Conservation (phyloP, 2,888 invertebrate genomes). For the Flexamia atlantica region DNA sequence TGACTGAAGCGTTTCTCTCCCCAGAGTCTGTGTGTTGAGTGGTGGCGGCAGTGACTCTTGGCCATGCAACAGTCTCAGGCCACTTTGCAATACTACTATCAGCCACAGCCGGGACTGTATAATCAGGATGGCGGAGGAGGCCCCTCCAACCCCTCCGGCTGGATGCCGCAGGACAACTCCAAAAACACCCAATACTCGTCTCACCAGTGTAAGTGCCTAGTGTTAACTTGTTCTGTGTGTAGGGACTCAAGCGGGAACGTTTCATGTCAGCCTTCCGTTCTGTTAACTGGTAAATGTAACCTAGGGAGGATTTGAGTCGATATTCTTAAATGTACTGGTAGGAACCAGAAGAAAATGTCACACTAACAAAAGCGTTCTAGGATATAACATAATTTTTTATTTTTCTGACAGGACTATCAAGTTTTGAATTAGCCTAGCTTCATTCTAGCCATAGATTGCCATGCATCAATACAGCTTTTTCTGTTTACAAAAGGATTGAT, state of each 20-base stretch:
- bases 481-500: too few relatives aligned
- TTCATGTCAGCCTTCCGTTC: neutral
- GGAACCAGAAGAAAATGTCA: too few relatives aligned
- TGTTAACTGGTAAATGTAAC: constrained; percentile 1
- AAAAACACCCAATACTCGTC: constrained; percentile 24
- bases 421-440: too few relatives aligned
- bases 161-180: neutral
- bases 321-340: too few relatives aligned
- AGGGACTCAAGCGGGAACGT: neutral
- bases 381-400: too few relatives aligned
- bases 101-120: neutral
- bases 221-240: constrained; percentile 1
- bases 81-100: neutral
- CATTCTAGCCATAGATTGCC: too few relatives aligned
- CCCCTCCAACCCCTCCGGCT: neutral
- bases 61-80: constrained; percentile 32
- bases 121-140: neutral
- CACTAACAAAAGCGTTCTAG: too few relatives aligned
- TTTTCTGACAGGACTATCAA: too few relatives aligned
- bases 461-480: too few relatives aligned
- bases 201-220: constrained; percentile 14
- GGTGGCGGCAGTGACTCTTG: constrained; percentile 17
- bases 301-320: too few relatives aligned
- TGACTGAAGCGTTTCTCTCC: constrained; percentile 44
- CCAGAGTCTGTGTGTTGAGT: constrained; percentile 20